Base-by-base conservation (phyloP, 2,888 invertebrate genomes). In the Apotomis capreana region DNA sequence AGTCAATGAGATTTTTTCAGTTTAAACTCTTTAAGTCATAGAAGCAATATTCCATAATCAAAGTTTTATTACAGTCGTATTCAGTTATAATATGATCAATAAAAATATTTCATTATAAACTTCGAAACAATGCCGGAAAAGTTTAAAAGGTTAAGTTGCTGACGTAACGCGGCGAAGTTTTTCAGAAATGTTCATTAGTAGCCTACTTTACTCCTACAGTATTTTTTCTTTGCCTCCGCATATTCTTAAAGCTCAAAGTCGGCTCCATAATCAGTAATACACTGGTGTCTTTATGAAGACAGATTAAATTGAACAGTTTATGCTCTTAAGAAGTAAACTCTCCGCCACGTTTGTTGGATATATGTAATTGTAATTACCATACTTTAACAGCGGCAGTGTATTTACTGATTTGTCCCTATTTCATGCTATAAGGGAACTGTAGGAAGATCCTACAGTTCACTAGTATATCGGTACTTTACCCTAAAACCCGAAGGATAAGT, bases 281-380 rank as follows among this genome's bases (percentile, higher is more conserved):
- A 12, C 37, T 10, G 40, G 40, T 40, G 13, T 52, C 52, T 54
- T 4, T 8, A 37, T 37, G 40, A 10, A 54, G 15, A 63, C 54
- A 15, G 44, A 6, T 54, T 26, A 65, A 44, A 65, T 54, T 54
- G 54, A 55, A 15, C 55, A 65, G 40, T 40, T 40, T 40, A 40
- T 40, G 40, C 40, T 40, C 5, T 40, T 40, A 5, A 4, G 40
- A 40, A 40, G 40, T 40, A 6, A 40, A 26, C 26, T 26, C 26
- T 26, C 26, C 1, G 26, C 26, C 26, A 26, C 26, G 26, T 26
- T 26, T 26, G 26, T 26, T 26, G 26, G 26, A 26, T 26, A 26
- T 26, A 26, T 26, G 26, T 26, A 26, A 26, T 26, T 26, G 26
- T 26, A 26, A 26, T 26, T 26, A 26, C 26, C 26, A 26, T 26